Base-by-base conservation (phyloP, 2,888 invertebrate species). In the Polyploca ridens region DNA sequence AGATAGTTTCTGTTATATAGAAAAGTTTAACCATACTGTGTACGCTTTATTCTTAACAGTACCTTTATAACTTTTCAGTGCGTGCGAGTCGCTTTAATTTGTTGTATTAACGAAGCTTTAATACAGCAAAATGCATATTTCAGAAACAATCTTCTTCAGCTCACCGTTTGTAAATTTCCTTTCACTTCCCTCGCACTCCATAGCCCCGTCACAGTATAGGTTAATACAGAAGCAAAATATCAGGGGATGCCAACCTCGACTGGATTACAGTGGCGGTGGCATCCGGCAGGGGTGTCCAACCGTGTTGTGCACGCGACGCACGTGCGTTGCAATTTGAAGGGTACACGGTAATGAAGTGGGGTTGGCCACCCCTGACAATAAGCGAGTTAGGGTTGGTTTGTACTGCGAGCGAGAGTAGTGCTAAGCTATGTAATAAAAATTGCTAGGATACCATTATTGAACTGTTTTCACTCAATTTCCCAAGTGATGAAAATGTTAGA, bases 331-430 rank as follows among this genome's bases (percentile, higher is more conserved):
- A 85, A 87, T 87, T 85, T 84, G 83, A 83, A 86, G 90, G 90
- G 82, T 79, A 73, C 76, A 74, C 77, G 85, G 90, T 41, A 91
- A 91, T 92, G 90, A 93, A 91, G 90, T 86, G 86, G 91, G 93
- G 90, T 84, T 79, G 78, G 75, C 79, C 86, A 77, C 89, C 90
- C 90, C 87, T 87, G 81, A 66, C 72, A 65, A 66, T 64, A 66
- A 72, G 64, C 38, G 62, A 57, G 61, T 70, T 70, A 77, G 58
- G 76, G 66, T 66, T 58, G 74, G 69, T 65, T 57, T 49, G 66
- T 67, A 77, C 66, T 64, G 68, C 44, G 62, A 78, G 78, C 80
- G 66, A 68, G 62, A 69, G 68, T 74, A 69, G 68, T 16, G 54
- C 19, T 59, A 27, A 41, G n/a, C 65, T 58, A 62, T 27, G 27